Evolutionary conservation across 1,140 invertebrate species (phyloP), one percentile per base, ranked within the genome.

Genomic region (Lordiphosa collinella): DNA sequence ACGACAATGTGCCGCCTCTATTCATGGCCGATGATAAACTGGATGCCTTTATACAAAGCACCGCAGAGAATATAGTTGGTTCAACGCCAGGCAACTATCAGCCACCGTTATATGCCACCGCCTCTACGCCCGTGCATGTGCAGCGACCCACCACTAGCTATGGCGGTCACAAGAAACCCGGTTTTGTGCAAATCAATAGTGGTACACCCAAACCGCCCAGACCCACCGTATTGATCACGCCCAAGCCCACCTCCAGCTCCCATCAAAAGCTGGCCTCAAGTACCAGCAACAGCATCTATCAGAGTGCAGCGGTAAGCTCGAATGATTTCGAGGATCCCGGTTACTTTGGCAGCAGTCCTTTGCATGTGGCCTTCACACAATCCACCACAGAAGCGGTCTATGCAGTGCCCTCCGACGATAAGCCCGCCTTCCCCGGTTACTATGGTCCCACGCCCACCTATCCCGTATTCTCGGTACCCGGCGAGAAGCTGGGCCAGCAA

Each of bases 201-300:
- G 72, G 25, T 41, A 87, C 70, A 66, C 90, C 63, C 72, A 91
- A 64, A 85, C 89, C 86, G 12, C 90, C 91, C 8, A 86, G 89
- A 2, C 91, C 92, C 10, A 92, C 92, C 0, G 89, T 92, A 5
- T 82, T 92, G 14, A 92, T 92, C 11, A 92, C 89, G 18, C 92
- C 92, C 29, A 93, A 93, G 78, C 92, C 92, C 3, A 90, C 90
- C 4, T 88, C 89, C n/a, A 67, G 71, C 2, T 78, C 76, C 68
- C 3, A 57, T 68, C 10, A 79, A 56, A 71, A 61, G 11, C 40
- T 70, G 37, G 52, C 57, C 8, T 34, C 68, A 13, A 73, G 63
- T 22, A 73, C 65, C 32, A 91, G 90, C 3, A 92, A 90, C 0
- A 91, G 92, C 47, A 80, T 91, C 1, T 92, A 91, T 90, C 0